Conservation (phyloP, 2,113 vertebrate genomes). For the Gnathonemus echidnorhynchus region DNA sequence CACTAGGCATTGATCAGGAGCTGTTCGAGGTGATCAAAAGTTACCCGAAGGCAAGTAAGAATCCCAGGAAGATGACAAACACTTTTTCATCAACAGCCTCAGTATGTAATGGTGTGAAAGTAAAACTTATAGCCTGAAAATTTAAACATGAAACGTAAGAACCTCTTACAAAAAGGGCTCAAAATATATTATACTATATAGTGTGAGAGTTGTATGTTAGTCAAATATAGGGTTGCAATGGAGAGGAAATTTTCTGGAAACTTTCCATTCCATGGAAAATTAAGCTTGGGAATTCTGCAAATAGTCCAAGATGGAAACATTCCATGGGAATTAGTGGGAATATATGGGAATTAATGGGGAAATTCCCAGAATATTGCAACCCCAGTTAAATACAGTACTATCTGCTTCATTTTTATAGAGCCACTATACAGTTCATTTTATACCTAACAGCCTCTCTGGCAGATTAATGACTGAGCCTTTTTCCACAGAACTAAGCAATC, state of each 20-base stretch:
- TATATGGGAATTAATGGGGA: not conserved
- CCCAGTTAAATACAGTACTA: not conserved
- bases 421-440: not conserved
- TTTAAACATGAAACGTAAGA: not conserved
- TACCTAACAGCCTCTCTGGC: not conserved
- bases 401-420: not conserved
- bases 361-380: not conserved
- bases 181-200: not conserved
- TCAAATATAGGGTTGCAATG: not conserved
- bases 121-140: not conserved
- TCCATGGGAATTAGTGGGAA: not conserved
- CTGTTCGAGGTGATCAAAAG: not conserved
- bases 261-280: not conserved
- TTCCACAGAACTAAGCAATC: not conserved
- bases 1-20: not conserved
- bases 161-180: not conserved
- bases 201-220: not conserved
- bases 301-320: not conserved
- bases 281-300: not conserved
- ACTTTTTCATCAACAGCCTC: not conserved
- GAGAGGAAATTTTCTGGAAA: not conserved
- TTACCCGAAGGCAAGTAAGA: not conserved
- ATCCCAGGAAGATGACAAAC: not conserved
- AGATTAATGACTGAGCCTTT: not conserved
- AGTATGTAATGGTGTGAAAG: not conserved